phyloP scores from a whole-genome alignment of 2,797 vertebrate species.

The Thamnophis elegans region DNA sequence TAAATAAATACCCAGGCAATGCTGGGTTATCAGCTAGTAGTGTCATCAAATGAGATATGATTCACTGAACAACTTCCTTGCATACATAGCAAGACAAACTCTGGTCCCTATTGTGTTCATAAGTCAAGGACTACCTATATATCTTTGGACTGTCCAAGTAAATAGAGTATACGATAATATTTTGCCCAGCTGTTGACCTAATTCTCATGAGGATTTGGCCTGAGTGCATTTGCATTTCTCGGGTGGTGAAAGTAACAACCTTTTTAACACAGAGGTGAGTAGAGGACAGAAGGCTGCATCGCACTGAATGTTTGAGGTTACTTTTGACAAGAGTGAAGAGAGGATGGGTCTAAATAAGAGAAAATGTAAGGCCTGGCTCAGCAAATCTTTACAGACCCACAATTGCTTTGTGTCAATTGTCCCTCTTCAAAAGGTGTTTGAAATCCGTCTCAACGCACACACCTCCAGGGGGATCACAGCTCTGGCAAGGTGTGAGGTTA shows the following conservation, averaged over 20 bases:
- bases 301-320: neutral
- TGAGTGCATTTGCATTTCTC: neutral
- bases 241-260: neutral
- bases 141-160: neutral
- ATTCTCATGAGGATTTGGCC: neutral
- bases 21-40: no score
- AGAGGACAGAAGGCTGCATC: neutral
- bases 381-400: slow-evolving; percentile 38
- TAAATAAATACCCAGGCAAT: no score
- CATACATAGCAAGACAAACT: no score
- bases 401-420: slow-evolving; percentile 12
- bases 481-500: slow-evolving; percentile 49
- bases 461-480: slow-evolving; percentile 39
- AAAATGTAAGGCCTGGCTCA: slow-evolving; percentile 35
- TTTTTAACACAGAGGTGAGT: neutral
- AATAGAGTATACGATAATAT: neutral
- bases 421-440: slow-evolving; percentile 43
- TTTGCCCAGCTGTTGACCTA: neutral
- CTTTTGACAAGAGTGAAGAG: slow-evolving; percentile 15
- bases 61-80: no score
- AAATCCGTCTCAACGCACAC: slow-evolving; percentile 38
- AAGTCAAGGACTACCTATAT: neutral
- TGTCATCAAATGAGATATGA: no score
- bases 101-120: no score
- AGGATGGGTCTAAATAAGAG: slow-evolving; percentile 10